A percentile compares a stretch with the other conserved stretches of the same genome.
Evolutionary conservation across 1,140 invertebrate genomes (phyloP).

Genomic region (Hyles vespertilio): DNA sequence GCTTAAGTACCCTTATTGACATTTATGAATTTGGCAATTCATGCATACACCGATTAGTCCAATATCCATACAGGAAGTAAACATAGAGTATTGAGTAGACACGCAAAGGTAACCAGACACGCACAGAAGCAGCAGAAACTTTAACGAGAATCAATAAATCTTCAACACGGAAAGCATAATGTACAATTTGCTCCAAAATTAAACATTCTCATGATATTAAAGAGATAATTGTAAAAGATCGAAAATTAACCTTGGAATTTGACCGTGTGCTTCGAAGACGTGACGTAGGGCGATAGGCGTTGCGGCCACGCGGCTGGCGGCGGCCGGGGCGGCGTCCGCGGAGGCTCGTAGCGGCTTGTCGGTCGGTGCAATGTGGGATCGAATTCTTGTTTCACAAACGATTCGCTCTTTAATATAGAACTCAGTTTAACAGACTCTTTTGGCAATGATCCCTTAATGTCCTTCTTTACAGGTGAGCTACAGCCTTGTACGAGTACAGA

Average conservation of each 20-base stretch:
- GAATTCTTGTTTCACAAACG: conserved; percentile 82
- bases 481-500: conserved; percentile 46
- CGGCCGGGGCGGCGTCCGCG: conserved; percentile 67
- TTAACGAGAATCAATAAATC: conserved; percentile 38
- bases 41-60: too few species aligned
- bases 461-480: conserved; percentile 63
- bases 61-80: too few species aligned
- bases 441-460: conserved; percentile 28
- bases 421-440: conserved; percentile 61
- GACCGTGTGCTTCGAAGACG: conserved; percentile 79
- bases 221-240: conserved; percentile 28
- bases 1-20: neutral
- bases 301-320: conserved; percentile 67
- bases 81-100: conserved; percentile 5
- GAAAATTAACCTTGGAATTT: conserved; percentile 84
- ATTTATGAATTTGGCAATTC: neutral
- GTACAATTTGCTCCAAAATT: conserved; percentile 54
- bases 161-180: conserved; percentile 23
- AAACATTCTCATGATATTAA: conserved; percentile 28
- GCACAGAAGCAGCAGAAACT: conserved; percentile 3
- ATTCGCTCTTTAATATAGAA: conserved; percentile 80
- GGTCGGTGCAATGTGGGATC: conserved; percentile 86
- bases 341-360: conserved; percentile 85
- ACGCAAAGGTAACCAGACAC: conserved; percentile 21
- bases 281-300: conserved; percentile 70